These are phyloP conservation scores for Rhynchopsitta pachyrhyncha DNA, from an alignment of 2,113 vertebrate genomes.

Conservation along the genomic window DNA sequence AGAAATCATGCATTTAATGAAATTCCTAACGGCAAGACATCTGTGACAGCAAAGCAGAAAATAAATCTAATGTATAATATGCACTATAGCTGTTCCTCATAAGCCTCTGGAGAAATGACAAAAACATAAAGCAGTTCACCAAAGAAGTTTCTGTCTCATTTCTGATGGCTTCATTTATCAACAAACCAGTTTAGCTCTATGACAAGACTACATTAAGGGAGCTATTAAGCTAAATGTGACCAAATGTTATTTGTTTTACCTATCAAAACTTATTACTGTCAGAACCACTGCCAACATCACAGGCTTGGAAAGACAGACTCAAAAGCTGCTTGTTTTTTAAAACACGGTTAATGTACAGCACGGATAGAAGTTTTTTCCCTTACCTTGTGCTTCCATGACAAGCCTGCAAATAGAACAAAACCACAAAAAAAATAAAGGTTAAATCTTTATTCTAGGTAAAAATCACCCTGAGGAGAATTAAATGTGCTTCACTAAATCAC, in stretches of 20 bases:
- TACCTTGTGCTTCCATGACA: background rate
- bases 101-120: background rate
- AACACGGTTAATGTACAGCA: background rate
- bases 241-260: slow-evolving; percentile 8
- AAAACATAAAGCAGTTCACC: background rate
- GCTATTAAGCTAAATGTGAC: background rate
- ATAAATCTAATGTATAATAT: background rate
- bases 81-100: background rate
- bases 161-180: slow-evolving; percentile 4
- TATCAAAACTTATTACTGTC: slow-evolving; percentile 8
- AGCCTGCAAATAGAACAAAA: background rate
- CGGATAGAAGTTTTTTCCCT: background rate
- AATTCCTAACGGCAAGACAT: background rate
- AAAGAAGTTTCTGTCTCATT: background rate
- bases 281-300: background rate
- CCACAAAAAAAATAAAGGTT: background rate
- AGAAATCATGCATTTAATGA: background rate
- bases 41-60: background rate
- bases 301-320: background rate
- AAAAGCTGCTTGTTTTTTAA: background rate
- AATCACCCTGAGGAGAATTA: background rate
- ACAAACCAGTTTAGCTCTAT: background rate
- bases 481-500: background rate
- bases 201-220: slow-evolving; percentile 1
- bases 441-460: background rate